Conservation (phyloP, 2,797 vertebrate species). For the Rhincodon typus region DNA sequence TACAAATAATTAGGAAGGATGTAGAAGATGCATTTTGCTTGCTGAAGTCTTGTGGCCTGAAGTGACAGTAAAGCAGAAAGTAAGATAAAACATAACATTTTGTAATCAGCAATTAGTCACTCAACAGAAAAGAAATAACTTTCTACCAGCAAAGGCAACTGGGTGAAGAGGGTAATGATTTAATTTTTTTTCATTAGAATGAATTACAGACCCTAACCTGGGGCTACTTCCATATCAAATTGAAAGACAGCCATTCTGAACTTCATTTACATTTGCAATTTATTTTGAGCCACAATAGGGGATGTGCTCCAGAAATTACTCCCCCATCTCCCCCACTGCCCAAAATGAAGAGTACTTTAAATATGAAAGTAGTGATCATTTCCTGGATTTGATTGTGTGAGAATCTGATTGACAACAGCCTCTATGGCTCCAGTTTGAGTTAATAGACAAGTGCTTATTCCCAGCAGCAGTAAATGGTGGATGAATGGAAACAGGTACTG, state of each 20-base stretch:
- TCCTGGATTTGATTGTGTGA: conserved; percentile 29
- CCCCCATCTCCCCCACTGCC: background rate
- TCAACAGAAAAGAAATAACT: conserved; percentile 48
- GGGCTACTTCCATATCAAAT: conserved; percentile 48
- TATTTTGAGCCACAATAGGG: conserved; percentile 44
- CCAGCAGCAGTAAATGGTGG: conserved; percentile 38
- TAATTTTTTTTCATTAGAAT: conserved; percentile 53
- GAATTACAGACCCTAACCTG: conserved; percentile 53
- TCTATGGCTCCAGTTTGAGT: conserved; percentile 29
- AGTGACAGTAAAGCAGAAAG: conserved; percentile 18
- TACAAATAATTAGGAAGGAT: background rate
- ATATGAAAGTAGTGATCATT: conserved; percentile 33
- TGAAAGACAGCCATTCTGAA: conserved; percentile 48
- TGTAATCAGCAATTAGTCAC: no score
- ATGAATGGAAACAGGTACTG: conserved; percentile 46
- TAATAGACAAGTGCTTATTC: conserved; percentile 15
- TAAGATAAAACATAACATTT: background rate
- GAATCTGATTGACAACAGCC: conserved; percentile 28
- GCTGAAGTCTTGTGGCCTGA: conserved; percentile 29
- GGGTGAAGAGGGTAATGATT: conserved; percentile 54
- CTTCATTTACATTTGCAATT: conserved; percentile 46
- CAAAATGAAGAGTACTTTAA: conserved; percentile 23
- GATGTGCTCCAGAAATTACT: conserved; percentile 18
- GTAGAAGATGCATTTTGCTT: background rate
- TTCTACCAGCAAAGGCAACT: conserved; percentile 50